Conservation (phyloP, 2,888 invertebrate species). For the Amiota minor region DNA sequence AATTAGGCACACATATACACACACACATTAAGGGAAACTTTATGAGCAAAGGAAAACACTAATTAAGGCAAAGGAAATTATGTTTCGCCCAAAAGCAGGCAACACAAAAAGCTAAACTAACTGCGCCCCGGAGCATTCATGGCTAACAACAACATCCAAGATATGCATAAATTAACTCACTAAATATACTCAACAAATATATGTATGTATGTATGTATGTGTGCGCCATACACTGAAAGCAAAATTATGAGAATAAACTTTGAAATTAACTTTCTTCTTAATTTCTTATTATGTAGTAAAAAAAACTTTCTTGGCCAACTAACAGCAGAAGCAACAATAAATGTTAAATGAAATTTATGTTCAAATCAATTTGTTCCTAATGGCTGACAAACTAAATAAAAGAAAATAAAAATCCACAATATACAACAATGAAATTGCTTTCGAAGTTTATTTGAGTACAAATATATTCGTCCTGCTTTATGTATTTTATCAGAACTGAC, state of each 20-base stretch:
- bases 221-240: neutral
- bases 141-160: too few relatives aligned
- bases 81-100: slow-evolving; percentile 2
- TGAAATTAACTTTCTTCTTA: neutral
- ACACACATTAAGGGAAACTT: too few relatives aligned
- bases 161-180: too few relatives aligned
- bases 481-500: too few relatives aligned
- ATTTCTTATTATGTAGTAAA: too few relatives aligned
- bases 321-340: slow-evolving; percentile 37
- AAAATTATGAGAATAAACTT: neutral
- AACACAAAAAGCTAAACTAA: slow-evolving; percentile 28
- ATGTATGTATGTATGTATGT: neutral
- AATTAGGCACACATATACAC: neutral
- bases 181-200: neutral
- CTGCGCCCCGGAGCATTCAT: slow-evolving; percentile 19
- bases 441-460: too few relatives aligned
- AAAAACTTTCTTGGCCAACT: neutral
- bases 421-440: neutral
- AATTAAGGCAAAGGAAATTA: neutral
- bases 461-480: too few relatives aligned
- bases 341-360: slow-evolving; percentile 53
- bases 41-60: neutral
- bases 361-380: slow-evolving; percentile 58
- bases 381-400: slow-evolving; percentile 34
- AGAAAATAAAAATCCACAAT: slow-evolving; percentile 17